These are phyloP conservation scores for Cyrtonyx montezumae DNA, from an alignment of 2,113 vertebrate genomes.

Conservation along the genomic window DNA sequence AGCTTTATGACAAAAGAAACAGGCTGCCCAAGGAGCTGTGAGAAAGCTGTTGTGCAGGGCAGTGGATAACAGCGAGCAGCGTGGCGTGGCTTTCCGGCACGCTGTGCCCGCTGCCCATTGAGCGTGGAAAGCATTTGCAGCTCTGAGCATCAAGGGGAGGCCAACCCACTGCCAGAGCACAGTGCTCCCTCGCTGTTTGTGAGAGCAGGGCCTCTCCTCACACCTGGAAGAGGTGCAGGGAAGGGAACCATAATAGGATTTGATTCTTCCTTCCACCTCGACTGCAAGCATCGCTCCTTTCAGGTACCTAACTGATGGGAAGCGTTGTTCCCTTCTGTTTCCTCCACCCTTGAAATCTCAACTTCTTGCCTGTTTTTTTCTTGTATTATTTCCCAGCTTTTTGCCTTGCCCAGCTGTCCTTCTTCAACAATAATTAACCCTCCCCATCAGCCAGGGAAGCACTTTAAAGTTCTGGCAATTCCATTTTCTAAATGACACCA, in stretches of 20 bases:
- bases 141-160: not conserved
- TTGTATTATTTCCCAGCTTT: conserved; percentile 53
- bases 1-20: not conserved
- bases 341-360: not conserved
- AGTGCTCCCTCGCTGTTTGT: not conserved
- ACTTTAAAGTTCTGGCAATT: conserved; percentile 56
- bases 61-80: not conserved
- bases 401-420: conserved; percentile 55
- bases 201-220: not conserved
- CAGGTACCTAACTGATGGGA: not conserved
- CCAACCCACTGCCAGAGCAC: not conserved
- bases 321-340: not conserved
- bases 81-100: not conserved
- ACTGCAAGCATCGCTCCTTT: not conserved
- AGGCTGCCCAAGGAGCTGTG: not conserved
- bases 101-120: not conserved
- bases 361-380: not conserved
- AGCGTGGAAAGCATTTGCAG: not conserved
- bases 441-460: not conserved
- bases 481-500: conserved; percentile 38
- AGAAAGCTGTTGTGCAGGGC: not conserved
- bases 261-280: not conserved
- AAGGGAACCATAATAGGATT: not conserved
- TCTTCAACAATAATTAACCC: conserved; percentile 72
- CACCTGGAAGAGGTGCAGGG: not conserved